Evolutionary conservation across 1,140 invertebrate species (phyloP).

Genomic region (Atta cephalotes): DNA sequence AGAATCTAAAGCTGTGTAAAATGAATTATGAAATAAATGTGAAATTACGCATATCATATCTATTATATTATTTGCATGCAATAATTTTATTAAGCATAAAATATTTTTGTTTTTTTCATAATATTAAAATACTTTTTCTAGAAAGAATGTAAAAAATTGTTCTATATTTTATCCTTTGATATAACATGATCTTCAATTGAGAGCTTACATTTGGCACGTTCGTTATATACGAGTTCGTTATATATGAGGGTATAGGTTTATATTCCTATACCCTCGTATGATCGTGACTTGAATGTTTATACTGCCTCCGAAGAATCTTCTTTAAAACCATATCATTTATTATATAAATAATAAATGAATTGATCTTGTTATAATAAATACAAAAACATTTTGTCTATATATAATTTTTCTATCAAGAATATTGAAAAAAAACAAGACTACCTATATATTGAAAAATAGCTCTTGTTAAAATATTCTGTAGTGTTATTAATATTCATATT

Average conservation of each 20-base stretch:
- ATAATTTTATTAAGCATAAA: too few relatives aligned
- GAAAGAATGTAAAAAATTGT: constrained; percentile 5
- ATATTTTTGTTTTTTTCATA: too few relatives aligned
- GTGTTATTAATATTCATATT: neutral
- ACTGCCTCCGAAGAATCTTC: neutral
- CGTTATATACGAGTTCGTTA: neutral
- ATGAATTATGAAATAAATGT: too few relatives aligned
- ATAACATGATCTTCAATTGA: constrained; percentile 8
- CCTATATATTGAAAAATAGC: neutral
- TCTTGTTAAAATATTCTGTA: neutral
- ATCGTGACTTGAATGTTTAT: constrained; percentile 45
- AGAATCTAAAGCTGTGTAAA: too few relatives aligned
- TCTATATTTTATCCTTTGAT: neutral
- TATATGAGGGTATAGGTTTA: neutral
- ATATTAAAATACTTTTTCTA: neutral
- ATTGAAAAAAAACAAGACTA: too few relatives aligned
- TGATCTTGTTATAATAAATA: neutral
- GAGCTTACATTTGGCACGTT: constrained; percentile 3
- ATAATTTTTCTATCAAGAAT: too few relatives aligned
- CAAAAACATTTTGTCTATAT: neutral
- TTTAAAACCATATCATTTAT: neutral
- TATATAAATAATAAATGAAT: neutral
- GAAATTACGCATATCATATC: too few relatives aligned
- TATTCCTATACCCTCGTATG: neutral
- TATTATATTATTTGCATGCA: too few relatives aligned